A percentile compares a stretch with the other conserved stretches of the same genome.
These are phyloP conservation scores for Poecilia velifera DNA, from an alignment of 2,797 vertebrate species.

Conservation along the genomic window DNA sequence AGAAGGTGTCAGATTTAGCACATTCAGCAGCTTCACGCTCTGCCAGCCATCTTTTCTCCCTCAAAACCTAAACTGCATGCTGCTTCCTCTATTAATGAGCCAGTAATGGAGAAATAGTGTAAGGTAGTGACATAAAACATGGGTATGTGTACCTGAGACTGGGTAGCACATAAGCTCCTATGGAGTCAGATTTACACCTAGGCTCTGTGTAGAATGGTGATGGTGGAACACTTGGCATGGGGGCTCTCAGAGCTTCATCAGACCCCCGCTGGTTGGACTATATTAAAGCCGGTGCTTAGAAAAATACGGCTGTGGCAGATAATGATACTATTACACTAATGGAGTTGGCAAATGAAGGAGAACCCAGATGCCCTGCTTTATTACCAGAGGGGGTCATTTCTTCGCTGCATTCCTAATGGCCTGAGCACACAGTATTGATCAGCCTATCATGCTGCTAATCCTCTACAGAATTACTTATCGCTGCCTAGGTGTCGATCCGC, in stretches of 20 bases:
- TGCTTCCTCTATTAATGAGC: constrained; percentile 88
- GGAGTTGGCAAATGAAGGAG: constrained; percentile 97
- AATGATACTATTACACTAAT: constrained; percentile 99
- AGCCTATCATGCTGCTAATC: constrained; percentile 98
- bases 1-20: constrained; percentile 83
- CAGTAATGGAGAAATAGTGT: constrained; percentile 90
- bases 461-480: constrained; percentile 97
- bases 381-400: constrained; percentile 97
- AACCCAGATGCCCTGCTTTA: constrained; percentile 94
- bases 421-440: constrained; percentile 94
- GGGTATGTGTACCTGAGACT: constrained; percentile 79
- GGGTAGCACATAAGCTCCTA: constrained; percentile 66
- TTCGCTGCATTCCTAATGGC: constrained; percentile 95
- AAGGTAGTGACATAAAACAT: constrained; percentile 84
- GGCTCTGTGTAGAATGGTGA: constrained; percentile 61
- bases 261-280: constrained; percentile 75
- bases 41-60: constrained; percentile 77
- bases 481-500: constrained; percentile 88
- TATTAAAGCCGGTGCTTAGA: constrained; percentile 74
- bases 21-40: constrained; percentile 86
- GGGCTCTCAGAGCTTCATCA: constrained; percentile 80
- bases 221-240: constrained; percentile 61
- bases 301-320: constrained; percentile 93
- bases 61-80: constrained; percentile 82
- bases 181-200: constrained; percentile 78